A percentile compares a stretch with the other conserved stretches of the same genome.
Evolutionary conservation across 2,797 vertebrate genomes (phyloP).

Genomic region (Thripadectes ignobilis): DNA sequence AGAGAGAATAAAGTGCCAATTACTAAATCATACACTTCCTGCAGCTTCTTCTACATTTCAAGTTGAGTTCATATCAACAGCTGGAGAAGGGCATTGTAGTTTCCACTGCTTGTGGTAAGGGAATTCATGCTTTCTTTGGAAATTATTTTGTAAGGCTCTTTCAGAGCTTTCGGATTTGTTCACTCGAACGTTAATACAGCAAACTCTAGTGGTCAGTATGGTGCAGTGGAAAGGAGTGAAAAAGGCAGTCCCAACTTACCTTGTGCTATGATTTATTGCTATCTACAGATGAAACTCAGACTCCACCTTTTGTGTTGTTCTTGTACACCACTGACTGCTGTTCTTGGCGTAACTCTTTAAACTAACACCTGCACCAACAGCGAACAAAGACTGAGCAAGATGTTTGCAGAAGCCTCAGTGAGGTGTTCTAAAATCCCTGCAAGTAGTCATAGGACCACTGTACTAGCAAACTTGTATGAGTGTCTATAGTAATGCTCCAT

Average conservation of each 20-base stretch:
- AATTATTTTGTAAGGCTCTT: neutral
- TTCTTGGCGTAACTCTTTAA: neutral
- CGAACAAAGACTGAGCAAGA: neutral
- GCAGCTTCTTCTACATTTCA: neutral
- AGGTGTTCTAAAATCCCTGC: neutral
- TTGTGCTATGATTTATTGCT: neutral
- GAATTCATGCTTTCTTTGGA: slow-evolving; percentile 10
- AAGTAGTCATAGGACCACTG: neutral
- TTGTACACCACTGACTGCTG: neutral
- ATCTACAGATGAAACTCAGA: neutral
- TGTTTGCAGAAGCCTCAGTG: neutral
- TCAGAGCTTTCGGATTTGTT: slow-evolving; percentile 9
- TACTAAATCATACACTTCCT: slow-evolving; percentile 46
- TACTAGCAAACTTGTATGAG: neutral
- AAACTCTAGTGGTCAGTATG: slow-evolving; percentile 65
- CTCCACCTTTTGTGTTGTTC: neutral
- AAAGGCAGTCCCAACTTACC: neutral
- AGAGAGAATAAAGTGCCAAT: slow-evolving; percentile 7
- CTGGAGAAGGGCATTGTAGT: neutral
- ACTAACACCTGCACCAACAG: neutral
- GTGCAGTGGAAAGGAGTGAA: slow-evolving; percentile 32
- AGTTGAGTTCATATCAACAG: slow-evolving; percentile 32
- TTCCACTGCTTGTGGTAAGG: slow-evolving; percentile 2
- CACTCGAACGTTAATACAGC: slow-evolving; percentile 15
- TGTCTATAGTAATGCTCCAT: neutral